Percentiles rank a stretch among this genome's conserved stretches.
Evolutionary conservation across 92 coral and sea anemone species (phyloP).

Genomic region (Palythoa grandiflora): DNA sequence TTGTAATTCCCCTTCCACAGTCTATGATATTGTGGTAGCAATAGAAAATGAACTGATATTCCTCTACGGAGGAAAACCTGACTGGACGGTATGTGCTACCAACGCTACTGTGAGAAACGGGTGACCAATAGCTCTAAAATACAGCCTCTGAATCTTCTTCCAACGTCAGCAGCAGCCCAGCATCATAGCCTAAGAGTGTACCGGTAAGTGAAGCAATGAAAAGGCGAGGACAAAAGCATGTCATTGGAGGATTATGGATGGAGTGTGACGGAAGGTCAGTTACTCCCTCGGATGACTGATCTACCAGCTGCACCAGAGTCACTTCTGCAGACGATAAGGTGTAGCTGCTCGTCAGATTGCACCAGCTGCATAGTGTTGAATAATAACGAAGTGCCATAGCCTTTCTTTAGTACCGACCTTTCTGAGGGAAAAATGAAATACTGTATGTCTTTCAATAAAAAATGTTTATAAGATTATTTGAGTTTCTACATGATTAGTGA

Average conservation of each 20-base stretch:
- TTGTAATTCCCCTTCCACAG: conserved; percentile 18
- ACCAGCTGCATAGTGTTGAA: too few relatives aligned
- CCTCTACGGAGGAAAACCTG: conserved; percentile 35
- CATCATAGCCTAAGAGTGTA: not conserved
- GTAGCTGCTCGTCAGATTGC: not conserved
- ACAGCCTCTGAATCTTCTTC: too few relatives aligned
- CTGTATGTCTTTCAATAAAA: conserved; percentile 11
- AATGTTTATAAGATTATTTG: conserved; percentile 47
- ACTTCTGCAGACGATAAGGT: conserved; percentile 49
- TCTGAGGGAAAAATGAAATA: conserved; percentile 2
- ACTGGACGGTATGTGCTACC: too few relatives aligned
- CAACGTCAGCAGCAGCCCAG: not conserved
- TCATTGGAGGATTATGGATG: too few relatives aligned
- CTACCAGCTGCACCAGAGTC: conserved; percentile 53
- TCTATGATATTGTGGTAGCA: conserved; percentile 28
- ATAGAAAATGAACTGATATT: conserved; percentile 46
- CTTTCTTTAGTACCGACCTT: too few relatives aligned
- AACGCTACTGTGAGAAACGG: too few relatives aligned
- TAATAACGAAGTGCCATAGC: too few relatives aligned
- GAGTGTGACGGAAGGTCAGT: not conserved
- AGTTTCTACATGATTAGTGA: conserved; percentile 32
- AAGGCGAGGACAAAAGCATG: too few relatives aligned
- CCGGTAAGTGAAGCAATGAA: too few relatives aligned
- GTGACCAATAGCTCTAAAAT: too few relatives aligned
- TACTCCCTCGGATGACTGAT: conserved; percentile 41